Conservation (phyloP, 2,113 vertebrate species). For the Xyliphius kryptos region DNA sequence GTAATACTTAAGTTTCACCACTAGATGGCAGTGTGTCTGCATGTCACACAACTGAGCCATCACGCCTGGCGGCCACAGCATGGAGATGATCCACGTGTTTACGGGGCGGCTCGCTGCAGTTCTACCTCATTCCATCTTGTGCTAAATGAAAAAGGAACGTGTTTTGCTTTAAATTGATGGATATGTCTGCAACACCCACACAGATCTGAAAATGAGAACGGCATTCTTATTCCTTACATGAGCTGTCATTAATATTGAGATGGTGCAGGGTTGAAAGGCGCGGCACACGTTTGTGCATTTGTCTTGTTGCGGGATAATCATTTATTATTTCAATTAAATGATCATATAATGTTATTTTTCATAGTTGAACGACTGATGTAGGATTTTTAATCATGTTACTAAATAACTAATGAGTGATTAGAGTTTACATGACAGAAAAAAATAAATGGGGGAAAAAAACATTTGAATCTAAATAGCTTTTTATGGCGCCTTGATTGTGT, state of each 20-base stretch:
- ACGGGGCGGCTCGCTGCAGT: background rate
- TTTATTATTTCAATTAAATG: background rate
- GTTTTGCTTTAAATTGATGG: background rate
- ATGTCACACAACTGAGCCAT: background rate
- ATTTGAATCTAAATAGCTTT: no score
- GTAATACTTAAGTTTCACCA: background rate
- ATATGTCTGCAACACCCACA: background rate
- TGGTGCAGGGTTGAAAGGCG: background rate
- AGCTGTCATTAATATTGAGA: background rate
- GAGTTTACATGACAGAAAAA: no score
- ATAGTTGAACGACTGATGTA: background rate
- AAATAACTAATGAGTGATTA: background rate
- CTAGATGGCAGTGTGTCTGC: slow-evolving; percentile 14
- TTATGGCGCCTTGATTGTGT: no score
- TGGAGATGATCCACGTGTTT: background rate
- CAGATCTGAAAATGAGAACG: background rate
- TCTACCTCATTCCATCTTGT: background rate
- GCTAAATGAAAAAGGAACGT: background rate
- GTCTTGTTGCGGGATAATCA: background rate
- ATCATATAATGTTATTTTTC: background rate
- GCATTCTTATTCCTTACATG: background rate
- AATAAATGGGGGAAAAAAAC: no score
- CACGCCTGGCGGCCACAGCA: background rate
- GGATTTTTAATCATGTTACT: background rate
- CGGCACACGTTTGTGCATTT: background rate